Evolutionary conservation across 2,797 vertebrate species (phyloP), one percentile per base, ranked within the genome.

Genomic region (Thalassophryne amazonica): DNA sequence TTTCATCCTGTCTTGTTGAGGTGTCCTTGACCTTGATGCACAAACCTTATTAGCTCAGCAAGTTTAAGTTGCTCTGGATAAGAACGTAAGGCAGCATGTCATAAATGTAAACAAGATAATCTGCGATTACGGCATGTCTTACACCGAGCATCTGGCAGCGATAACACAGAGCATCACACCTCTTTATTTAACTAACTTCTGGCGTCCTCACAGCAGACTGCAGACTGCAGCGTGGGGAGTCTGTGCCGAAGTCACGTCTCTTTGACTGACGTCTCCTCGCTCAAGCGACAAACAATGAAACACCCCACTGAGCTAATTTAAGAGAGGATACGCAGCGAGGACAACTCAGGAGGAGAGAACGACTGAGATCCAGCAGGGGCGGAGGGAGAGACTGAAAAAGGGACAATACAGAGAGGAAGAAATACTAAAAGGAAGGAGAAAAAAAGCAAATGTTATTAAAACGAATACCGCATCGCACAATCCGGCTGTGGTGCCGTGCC

Each of bases 401-500:
- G 30, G 4, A 15, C 10, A 12, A 10, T n/a, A 6, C 14, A 7
- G 6, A 2, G 7, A 31, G 14, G 19, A 6, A 39, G 15, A 29
- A 33, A 22, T 8, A 37, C n/a, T 10, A 42, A n/a, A 27, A 43
- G 19, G 42, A 42, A 46, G 14, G 42, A 59, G 59, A 25, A 56
- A 28, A 55, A 37, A 73, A 55, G 53, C 51, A 71, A 80, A 86
- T 62, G 69, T 57, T 81, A 84, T 90, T 89, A 85, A 87, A 85
- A 85, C 47, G 39, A 79, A 78, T 71, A 65, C 74, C 77, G 69
- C 65, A 64, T 80, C 10, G 66, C 72, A 42, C 59, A 73, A 63
- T 79, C 53, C 34, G 51, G 79, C 60, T 69, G 71, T 15, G 65
- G 59, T 31, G 70, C 71, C 70, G 76, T 70, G 73, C 76, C 75